Percentiles rank a stretch among this genome's conserved stretches.
Evolutionary conservation across 2,113 vertebrate species (phyloP).

Genomic region (Cranoglanis bouderius): DNA sequence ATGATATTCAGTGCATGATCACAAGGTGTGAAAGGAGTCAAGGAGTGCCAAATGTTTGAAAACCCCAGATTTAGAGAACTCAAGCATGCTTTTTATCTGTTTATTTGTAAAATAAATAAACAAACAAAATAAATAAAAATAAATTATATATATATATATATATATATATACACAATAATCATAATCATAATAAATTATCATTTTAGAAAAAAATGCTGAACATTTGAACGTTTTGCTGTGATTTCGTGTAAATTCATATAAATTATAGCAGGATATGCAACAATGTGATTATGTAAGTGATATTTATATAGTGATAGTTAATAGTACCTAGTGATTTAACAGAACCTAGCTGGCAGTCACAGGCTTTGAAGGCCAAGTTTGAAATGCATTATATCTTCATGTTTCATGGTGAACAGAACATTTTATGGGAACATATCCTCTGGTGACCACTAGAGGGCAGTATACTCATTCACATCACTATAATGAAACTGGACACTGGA

Average conservation of each 20-base stretch:
- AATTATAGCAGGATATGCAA: background rate
- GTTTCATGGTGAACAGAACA: background rate
- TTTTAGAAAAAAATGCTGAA: background rate
- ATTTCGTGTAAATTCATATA: background rate
- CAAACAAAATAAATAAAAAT: too few species aligned
- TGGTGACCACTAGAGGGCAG: constrained; percentile 17
- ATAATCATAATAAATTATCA: too few species aligned
- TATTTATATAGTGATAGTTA: background rate
- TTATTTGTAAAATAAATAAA: background rate
- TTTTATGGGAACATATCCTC: background rate
- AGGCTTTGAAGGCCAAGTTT: background rate
- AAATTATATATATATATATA: too few species aligned
- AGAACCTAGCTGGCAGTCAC: background rate
- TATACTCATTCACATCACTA: background rate
- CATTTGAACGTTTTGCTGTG: background rate
- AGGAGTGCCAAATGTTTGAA: background rate
- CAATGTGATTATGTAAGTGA: background rate
- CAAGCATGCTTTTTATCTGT: background rate
- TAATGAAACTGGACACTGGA: background rate
- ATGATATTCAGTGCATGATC: background rate
- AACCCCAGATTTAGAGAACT: background rate
- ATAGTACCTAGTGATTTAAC: background rate
- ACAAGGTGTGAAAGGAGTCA: background rate
- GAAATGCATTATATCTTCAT: background rate
- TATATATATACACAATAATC: too few species aligned